These are phyloP conservation scores for Agrotis segetum DNA, from an alignment of 2,888 invertebrate species.

Conservation along the genomic window DNA sequence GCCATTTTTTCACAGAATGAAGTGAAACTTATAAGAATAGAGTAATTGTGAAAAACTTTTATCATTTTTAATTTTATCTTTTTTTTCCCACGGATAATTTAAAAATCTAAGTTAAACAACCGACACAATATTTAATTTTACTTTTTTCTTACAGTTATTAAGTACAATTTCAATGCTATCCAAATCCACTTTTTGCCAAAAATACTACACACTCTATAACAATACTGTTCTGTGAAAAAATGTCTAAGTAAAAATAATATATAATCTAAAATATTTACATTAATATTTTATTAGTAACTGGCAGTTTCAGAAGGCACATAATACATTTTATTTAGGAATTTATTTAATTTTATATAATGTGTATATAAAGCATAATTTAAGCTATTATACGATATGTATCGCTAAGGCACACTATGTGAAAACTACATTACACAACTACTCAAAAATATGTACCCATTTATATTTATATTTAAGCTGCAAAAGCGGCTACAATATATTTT, in stretches of 20 bases:
- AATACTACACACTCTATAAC: slow-evolving; percentile 29
- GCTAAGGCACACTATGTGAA: slow-evolving; percentile 62
- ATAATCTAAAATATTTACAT: slow-evolving; percentile 82
- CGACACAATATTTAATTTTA: not conserved
- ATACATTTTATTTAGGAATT: slow-evolving; percentile 55
- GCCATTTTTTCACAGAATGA: slow-evolving; percentile 79
- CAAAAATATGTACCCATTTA: slow-evolving; percentile 47
- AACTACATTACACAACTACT: slow-evolving; percentile 37
- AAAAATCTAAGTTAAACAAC: slow-evolving; percentile 14
- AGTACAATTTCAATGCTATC: slow-evolving; percentile 63
- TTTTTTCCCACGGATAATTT: not conserved
- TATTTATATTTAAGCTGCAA: slow-evolving; percentile 24
- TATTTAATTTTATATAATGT: slow-evolving; percentile 15
- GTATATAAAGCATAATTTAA: slow-evolving; percentile 47
- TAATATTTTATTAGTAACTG: slow-evolving; percentile 84
- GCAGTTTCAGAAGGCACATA: slow-evolving; percentile 87
- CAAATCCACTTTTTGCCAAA: slow-evolving; percentile 37
- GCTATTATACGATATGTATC: slow-evolving; percentile 62
- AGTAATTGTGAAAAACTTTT: slow-evolving; percentile 6
- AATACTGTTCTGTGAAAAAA: slow-evolving; percentile 79
- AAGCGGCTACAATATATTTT: slow-evolving; percentile 17
- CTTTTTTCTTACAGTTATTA: slow-evolving; percentile 69
- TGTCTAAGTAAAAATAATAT: slow-evolving; percentile 68
- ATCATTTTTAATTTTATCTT: too few relatives aligned
- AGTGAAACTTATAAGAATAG: slow-evolving; percentile 19